Evolutionary conservation across 30 jellyfish, hydroid and myxozoan species (phyloP).

Genomic region (Pseudorhiza aurosa): DNA sequence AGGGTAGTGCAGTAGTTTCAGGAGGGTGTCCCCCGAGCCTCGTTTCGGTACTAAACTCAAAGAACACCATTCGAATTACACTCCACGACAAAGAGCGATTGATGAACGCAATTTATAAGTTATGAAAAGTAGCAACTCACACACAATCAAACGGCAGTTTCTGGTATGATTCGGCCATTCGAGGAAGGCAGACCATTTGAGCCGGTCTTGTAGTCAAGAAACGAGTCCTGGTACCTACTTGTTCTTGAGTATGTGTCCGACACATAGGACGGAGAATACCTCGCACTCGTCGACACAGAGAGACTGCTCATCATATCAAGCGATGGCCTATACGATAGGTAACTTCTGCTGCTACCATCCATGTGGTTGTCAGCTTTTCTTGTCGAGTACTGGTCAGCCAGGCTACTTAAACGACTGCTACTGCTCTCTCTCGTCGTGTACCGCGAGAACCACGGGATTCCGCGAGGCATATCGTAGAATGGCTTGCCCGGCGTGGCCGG

Average conservation of each 20-base stretch:
- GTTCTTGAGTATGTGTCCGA: constrained; percentile 18
- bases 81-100: no score
- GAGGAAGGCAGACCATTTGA: constrained; percentile 5
- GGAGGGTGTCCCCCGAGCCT: no score
- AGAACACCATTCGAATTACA: no score
- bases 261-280: constrained; percentile 9
- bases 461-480: constrained; percentile 47
- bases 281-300: constrained; percentile 11
- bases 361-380: constrained; percentile 1
- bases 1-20: no score
- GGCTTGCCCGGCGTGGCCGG: constrained; percentile 56
- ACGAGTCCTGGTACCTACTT: constrained; percentile 6
- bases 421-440: constrained; percentile 4
- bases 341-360: constrained; percentile 27
- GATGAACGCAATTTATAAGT: no score
- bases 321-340: constrained; percentile 27
- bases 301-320: constrained; percentile 10
- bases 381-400: constrained; percentile 2
- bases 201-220: constrained; percentile 8
- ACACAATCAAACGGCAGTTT: constrained; percentile 41
- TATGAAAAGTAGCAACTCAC: no score
- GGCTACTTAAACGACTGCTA: constrained; percentile 9
- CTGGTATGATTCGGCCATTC: constrained; percentile 37
- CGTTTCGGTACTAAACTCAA: no score
- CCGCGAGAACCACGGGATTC: constrained; percentile 52